Percentiles rank a stretch among this genome's conserved stretches.
phyloP scores from a whole-genome alignment of 2,888 invertebrate genomes.

The Venustoraphidia nigricollis region DNA sequence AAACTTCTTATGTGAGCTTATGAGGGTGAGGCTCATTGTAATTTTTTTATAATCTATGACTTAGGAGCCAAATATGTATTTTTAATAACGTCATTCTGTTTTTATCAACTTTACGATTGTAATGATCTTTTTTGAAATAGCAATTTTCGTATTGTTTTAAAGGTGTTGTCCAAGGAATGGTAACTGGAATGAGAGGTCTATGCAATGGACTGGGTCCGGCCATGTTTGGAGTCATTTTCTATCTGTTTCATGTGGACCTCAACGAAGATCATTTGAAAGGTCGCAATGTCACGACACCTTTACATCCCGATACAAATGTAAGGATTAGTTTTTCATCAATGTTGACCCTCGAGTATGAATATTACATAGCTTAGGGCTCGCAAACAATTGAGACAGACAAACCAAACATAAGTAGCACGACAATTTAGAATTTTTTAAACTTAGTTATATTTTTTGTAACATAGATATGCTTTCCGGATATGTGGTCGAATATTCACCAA shows the following conservation, averaged over 20 bases:
- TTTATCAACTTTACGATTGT: too few species aligned
- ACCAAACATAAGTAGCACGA: too few species aligned
- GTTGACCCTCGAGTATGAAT: conserved; percentile 7
- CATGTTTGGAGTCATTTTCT: conserved; percentile 96
- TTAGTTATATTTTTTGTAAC: too few species aligned
- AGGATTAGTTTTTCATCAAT: conserved; percentile 24
- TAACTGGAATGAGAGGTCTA: conserved; percentile 94
- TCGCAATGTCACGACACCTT: conserved; percentile 27
- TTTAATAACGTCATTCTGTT: too few species aligned
- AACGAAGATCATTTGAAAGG: conserved; percentile 50
- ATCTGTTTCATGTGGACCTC: conserved; percentile 94
- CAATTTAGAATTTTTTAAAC: too few species aligned
- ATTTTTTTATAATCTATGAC: too few species aligned
- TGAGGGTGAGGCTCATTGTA: too few species aligned
- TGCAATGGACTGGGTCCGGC: conserved; percentile 98
- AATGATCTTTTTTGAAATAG: neutral
- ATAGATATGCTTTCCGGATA: too few species aligned
- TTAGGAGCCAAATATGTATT: too few species aligned
- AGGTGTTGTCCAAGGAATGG: conserved; percentile 90
- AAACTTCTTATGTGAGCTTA: too few species aligned
- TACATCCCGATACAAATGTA: conserved; percentile 33
- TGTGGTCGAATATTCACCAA: too few species aligned
- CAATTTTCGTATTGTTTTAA: neutral
- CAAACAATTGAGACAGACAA: too few species aligned
- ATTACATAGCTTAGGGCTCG: neutral